Conservation (phyloP, 2,888 invertebrate species). For the Leptinotarsa peninsularis region DNA sequence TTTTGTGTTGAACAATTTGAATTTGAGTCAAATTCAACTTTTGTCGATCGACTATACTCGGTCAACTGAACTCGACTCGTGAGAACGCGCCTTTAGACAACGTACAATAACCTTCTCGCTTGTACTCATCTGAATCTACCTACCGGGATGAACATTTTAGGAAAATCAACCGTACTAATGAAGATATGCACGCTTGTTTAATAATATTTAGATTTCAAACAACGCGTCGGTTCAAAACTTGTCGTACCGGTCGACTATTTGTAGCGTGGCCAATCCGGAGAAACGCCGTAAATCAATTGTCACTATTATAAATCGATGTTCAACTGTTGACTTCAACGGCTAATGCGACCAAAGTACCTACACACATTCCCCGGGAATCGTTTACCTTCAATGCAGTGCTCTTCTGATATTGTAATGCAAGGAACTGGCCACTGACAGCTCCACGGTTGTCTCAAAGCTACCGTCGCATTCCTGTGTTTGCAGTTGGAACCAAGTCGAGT, state of each 20-base stretch:
- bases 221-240: conserved; percentile 36
- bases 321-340: conserved; percentile 65
- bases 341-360: conserved; percentile 66
- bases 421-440: conserved; percentile 27
- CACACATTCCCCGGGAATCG: conserved; percentile 65
- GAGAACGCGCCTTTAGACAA: no score
- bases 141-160: background rate
- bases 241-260: conserved; percentile 44
- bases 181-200: conserved; percentile 31
- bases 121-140: no score
- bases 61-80: no score
- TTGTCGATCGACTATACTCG: no score
- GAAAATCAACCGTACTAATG: background rate
- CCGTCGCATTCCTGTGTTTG: conserved; percentile 1
- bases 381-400: conserved; percentile 60
- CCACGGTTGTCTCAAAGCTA: conserved; percentile 1
- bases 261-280: conserved; percentile 58
- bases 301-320: conserved; percentile 67
- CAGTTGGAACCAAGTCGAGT: background rate
- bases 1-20: no score
- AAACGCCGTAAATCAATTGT: conserved; percentile 66
- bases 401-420: conserved; percentile 36
- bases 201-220: conserved; percentile 41
- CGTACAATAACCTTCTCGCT: no score
- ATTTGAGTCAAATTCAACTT: no score